Evolutionary conservation across 53 echinoderm and acorn worm genomes (phyloP), one percentile per base, ranked within the genome.

Genomic region (Hippasteria phrygiana): DNA sequence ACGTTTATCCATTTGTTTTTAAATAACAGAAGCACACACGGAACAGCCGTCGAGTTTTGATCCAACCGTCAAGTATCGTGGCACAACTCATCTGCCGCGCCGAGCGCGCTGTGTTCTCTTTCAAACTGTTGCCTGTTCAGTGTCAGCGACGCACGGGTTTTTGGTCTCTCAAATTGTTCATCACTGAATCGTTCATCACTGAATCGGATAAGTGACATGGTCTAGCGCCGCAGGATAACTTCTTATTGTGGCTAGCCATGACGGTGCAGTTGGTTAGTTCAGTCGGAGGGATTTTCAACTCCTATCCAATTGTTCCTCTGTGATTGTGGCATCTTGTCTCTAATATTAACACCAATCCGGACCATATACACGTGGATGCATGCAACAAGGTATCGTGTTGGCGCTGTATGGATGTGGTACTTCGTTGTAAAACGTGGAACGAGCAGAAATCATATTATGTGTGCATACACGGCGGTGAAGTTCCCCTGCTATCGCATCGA

Each of bases 21-120:
- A 20, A 51, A 51, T 14, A 10, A 51, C 51, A 14, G 14, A 59
- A 59, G 2, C 46, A 11, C 22, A 59, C 72, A 72, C 9, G 17
- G 24, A 72, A 72, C 72, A 72, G 72, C 72, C 72, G 72, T 42
- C 34, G 72, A 18, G 36, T 72, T 37, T 22, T 42, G 10, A 36
- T 39, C 17, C 2, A 41, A 3, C 40, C 42, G 40, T 72, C 35
- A 42, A 72, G 3, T 9, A 55, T 13, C 55, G 18, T n/a, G n/a
- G n/a, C n/a, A n/a, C n/a, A n/a, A n/a, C n/a, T n/a, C n/a, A n/a
- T n/a, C 9, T 55, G 17, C 18, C 18, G 11, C 11, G 46, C 46
- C 46, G 6, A 45, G 6, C 46, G 11, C 11, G 11, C 46, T 45
- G 46, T 45, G 31, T 66, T 32, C 29, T 32, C 10, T 24, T 31